Percentiles rank a stretch among this genome's conserved stretches.
Evolutionary conservation across 2,888 invertebrate species (phyloP).

Genomic region (Maniola hyperantus): DNA sequence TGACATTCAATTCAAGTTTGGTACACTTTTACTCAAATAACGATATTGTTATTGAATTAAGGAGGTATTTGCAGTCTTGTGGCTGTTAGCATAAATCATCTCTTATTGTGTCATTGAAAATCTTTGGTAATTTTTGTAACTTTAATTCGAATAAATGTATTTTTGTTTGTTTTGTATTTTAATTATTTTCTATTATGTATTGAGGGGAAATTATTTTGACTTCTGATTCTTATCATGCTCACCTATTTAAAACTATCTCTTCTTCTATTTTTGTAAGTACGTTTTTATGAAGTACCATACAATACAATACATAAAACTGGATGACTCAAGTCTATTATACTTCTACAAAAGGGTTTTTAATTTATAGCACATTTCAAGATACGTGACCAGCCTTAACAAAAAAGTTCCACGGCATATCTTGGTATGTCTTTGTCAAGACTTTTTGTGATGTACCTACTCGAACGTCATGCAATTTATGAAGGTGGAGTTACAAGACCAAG

Average conservation of each 20-base stretch:
- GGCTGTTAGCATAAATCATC: too few species aligned
- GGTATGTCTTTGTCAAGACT: slow-evolving; percentile 35
- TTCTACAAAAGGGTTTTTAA: slow-evolving; percentile 24
- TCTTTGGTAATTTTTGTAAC: not conserved
- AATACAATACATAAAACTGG: slow-evolving; percentile 38
- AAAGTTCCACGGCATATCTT: slow-evolving; percentile 44
- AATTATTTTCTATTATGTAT: too few species aligned
- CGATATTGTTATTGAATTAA: slow-evolving; percentile 2
- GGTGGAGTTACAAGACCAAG: slow-evolving; percentile 26
- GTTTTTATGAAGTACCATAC: not conserved
- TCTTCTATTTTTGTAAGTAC: not conserved
- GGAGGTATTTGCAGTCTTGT: not conserved
- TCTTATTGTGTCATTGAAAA: too few species aligned
- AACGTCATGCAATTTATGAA: slow-evolving; percentile 38
- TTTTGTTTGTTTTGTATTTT: not conserved
- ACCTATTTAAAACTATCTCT: not conserved
- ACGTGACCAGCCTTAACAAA: slow-evolving; percentile 45
- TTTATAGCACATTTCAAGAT: slow-evolving; percentile 21
- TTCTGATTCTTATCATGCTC: not conserved
- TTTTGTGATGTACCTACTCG: slow-evolving; percentile 36
- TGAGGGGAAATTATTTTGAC: too few species aligned
- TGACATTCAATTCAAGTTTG: slow-evolving; percentile 10
- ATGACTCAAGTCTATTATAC: slow-evolving; percentile 17
- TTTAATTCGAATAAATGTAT: not conserved
- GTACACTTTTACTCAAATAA: not conserved